Base-by-base conservation (phyloP, 2,113 vertebrate species). In the Ptychochromis oligacanthus region DNA sequence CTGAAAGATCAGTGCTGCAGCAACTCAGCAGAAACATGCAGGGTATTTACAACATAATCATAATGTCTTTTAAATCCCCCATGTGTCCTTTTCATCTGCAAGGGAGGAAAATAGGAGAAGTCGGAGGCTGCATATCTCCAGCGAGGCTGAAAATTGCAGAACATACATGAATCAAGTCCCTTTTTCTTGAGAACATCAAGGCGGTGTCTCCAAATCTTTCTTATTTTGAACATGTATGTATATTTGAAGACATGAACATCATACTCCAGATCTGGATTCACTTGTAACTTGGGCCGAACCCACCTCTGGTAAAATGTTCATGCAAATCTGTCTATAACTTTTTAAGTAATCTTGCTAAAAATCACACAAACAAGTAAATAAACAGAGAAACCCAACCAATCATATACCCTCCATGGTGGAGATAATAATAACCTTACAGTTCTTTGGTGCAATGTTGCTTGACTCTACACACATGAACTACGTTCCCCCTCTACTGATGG, bases 401-500 rank as follows among this genome's bases (percentile, higher is more conserved):
- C 15, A 49, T 49, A 49, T 7, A 49, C 14, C 5, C 7, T 49
- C 15, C 46, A 14, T 46, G 43, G 13, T 15, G 12, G 12, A 46
- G 13, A 1, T 46, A 46, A 46, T 13, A 46, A 46, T 15, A 46
- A 6, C 43, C 26, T 11, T 59, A 22, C 8, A 14, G 10, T 86
- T 5, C 28, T 61, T 46, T 59, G 13, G 24, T 20, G 34, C 11
- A 13, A 11, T 8, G 14, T 38, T 55, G 15, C 6, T 11, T 22
- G 2, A 10, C 7, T 60, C n/a, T 28, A 31, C 8, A 56, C 17
- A 52, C 31, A 43, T 79, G 59, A 75, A 5, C 31, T 54, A 20
- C 18, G 31, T 20, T 49, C 82, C 40, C 90, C 87, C 81, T 67
- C 93, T 88, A 28, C 54, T 89, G 92, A 52, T 2, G 31, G 1